phyloP scores from a whole-genome alignment of 2,888 invertebrate species.

The Drosophila ezoana region DNA sequence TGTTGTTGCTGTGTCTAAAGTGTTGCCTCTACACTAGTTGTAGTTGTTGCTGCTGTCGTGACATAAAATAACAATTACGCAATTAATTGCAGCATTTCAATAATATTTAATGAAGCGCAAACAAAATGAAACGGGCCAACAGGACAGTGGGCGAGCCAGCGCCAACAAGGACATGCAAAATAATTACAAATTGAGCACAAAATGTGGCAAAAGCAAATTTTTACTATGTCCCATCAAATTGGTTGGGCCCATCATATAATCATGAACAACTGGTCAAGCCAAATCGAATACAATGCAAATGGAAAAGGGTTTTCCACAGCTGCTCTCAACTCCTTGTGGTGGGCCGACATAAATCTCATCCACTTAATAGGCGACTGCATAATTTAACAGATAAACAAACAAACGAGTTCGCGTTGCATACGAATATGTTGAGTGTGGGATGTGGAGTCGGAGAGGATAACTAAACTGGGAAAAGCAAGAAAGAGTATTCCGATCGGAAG shows the following conservation, averaged over 20 bases:
- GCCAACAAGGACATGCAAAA: slow-evolving; percentile 53
- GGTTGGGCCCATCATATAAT: background rate
- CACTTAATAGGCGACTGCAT: slow-evolving; percentile 81
- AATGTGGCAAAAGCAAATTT: slow-evolving; percentile 19
- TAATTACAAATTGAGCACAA: slow-evolving; percentile 61
- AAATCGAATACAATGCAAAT: slow-evolving; percentile 30
- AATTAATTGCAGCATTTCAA: slow-evolving; percentile 80
- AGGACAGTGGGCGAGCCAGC: slow-evolving; percentile 8
- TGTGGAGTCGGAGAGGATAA: background rate
- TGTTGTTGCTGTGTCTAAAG: slow-evolving; percentile 63
- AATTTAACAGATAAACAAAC: slow-evolving; percentile 80
- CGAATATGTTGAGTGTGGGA: slow-evolving; percentile 1
- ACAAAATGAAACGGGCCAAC: slow-evolving; percentile 72
- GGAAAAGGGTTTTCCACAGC: slow-evolving; percentile 34
- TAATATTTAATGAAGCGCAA: slow-evolving; percentile 81
- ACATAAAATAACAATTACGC: slow-evolving; percentile 81
- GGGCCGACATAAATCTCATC: slow-evolving; percentile 73
- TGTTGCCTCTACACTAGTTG: slow-evolving; percentile 29
- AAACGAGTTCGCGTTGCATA: slow-evolving; percentile 61
- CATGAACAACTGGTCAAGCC: slow-evolving; percentile 2
- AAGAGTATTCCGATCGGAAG: slow-evolving; percentile 1
- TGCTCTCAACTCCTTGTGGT: slow-evolving; percentile 13
- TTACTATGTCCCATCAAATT: slow-evolving; percentile 12
- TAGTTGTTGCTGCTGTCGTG: slow-evolving; percentile 31
- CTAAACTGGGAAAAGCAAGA: slow-evolving; percentile 5